phyloP scores from a whole-genome alignment of 2,797 vertebrate species.

The Notolepis coatsorum region DNA sequence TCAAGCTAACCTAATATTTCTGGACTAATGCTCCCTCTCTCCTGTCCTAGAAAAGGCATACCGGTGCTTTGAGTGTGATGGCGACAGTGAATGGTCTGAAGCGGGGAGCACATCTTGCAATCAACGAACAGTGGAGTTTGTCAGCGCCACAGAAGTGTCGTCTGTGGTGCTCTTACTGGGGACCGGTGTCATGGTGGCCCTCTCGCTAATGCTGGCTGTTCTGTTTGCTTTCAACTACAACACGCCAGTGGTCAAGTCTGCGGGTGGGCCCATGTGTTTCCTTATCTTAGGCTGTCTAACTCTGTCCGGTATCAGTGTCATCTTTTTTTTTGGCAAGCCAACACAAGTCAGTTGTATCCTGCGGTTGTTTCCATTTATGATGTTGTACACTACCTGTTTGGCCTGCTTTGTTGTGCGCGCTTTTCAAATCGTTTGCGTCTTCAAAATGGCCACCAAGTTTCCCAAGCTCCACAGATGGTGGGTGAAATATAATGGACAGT shows the following conservation, averaged over 20 bases:
- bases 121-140: conserved; percentile 68
- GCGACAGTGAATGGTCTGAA: conserved; percentile 80
- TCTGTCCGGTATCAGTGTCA: conserved; percentile 71
- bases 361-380: conserved; percentile 63
- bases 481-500: conserved; percentile 79
- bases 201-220: conserved; percentile 57
- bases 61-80: conserved; percentile 67
- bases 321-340: conserved; percentile 82
- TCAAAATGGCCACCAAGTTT: conserved; percentile 83
- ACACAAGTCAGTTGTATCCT: conserved; percentile 67
- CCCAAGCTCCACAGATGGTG: conserved; percentile 78
- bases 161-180: conserved; percentile 69
- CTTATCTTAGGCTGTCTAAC: conserved; percentile 83
- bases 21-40: conserved; percentile 9
- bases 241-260: conserved; percentile 87
- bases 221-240: conserved; percentile 79
- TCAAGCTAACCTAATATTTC: no score
- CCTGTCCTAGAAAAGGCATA: conserved; percentile 56
- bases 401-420: conserved; percentile 84
- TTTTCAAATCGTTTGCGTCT: conserved; percentile 88
- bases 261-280: conserved; percentile 86
- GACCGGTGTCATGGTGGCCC: conserved; percentile 56
- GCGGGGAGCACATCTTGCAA: conserved; percentile 77
- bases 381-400: conserved; percentile 81
- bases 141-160: conserved; percentile 67